Evolutionary conservation across 2,113 vertebrate genomes (phyloP).

Genomic region (Phalacrocorax brasilianus): DNA sequence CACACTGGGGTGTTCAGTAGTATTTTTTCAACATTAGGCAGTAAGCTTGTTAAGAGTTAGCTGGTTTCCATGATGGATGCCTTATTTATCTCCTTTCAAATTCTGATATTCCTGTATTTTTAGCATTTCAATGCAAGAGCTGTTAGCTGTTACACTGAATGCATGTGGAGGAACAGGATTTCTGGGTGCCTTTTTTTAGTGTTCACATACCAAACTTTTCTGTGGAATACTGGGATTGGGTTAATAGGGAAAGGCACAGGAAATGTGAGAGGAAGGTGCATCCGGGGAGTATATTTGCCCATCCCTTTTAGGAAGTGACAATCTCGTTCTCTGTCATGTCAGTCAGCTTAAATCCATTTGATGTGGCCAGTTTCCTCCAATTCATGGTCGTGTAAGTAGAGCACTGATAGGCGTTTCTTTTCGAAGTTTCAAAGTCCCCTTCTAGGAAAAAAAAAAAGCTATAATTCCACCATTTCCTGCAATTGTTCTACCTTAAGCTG

Average conservation of each 20-base stretch:
- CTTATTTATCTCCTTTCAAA: background rate
- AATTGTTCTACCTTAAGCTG: conserved; percentile 80
- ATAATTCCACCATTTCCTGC: conserved; percentile 79
- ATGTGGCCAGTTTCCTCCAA: conserved; percentile 74
- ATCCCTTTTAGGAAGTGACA: conserved; percentile 74
- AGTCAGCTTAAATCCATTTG: conserved; percentile 65
- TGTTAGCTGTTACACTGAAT: background rate
- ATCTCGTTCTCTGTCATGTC: conserved; percentile 68
- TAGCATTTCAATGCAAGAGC: background rate
- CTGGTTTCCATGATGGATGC: background rate
- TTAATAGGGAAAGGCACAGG: conserved; percentile 58
- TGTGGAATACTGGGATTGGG: background rate
- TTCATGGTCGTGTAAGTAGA: conserved; percentile 71
- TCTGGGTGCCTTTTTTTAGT: background rate
- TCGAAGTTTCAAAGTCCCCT: conserved; percentile 69
- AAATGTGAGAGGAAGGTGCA: conserved; percentile 73
- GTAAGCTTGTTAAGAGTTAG: background rate
- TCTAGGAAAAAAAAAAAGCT: conserved; percentile 70
- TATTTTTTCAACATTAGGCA: background rate
- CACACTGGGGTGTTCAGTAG: background rate
- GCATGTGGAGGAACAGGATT: background rate
- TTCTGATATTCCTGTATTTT: background rate
- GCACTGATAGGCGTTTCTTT: conserved; percentile 65
- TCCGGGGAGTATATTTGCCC: conserved; percentile 71
- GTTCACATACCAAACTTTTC: background rate